Conservation (phyloP, 2,113 vertebrate genomes). For the rabbit (Oryctolagus cuniculus) region DNA sequence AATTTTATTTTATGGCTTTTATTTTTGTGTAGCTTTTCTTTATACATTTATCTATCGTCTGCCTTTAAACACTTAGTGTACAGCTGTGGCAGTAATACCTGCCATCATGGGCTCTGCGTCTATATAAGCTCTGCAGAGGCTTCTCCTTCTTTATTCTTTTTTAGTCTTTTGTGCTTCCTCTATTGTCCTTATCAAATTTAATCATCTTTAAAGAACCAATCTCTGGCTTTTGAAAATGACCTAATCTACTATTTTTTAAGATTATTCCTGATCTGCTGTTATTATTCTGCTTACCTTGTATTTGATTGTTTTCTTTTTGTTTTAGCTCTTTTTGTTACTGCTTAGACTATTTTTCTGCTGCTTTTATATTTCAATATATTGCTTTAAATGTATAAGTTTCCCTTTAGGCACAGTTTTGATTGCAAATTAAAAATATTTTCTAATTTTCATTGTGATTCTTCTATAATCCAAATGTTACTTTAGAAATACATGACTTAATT, state of each 20-base stretch:
- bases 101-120: background rate
- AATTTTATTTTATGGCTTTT: background rate
- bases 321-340: background rate
- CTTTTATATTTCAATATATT: background rate
- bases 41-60: background rate
- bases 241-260: background rate
- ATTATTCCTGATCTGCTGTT: background rate
- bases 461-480: background rate
- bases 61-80: background rate
- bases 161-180: background rate
- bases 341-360: background rate
- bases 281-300: background rate
- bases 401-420: background rate
- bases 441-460: slow-evolving; percentile 4
- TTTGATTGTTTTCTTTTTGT: background rate
- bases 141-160: background rate
- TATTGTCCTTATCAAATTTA: background rate
- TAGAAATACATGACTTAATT: background rate
- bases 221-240: background rate
- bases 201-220: background rate
- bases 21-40: background rate
- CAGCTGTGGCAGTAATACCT: background rate
- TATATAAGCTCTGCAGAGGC: background rate
- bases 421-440: background rate
- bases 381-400: background rate